Conservation (phyloP, 2,888 invertebrate species). For the Drosophila barbarae region DNA sequence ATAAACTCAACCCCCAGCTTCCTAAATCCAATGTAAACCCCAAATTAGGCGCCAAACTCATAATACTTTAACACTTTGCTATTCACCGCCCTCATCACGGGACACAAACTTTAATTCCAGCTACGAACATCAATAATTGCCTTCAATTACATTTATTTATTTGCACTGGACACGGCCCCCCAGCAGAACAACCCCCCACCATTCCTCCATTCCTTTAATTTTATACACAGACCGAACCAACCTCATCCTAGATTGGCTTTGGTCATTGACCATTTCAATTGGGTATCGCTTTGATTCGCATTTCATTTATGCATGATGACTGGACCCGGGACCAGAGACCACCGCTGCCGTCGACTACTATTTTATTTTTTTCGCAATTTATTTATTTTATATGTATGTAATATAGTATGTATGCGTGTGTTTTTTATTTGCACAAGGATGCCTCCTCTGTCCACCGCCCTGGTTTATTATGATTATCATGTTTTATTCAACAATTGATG, state of each 20-base stretch:
- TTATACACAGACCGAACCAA: conserved; percentile 22
- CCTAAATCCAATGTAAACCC: not conserved
- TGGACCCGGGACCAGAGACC: conserved; percentile 26
- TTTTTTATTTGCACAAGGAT: conserved; percentile 27
- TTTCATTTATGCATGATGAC: conserved; percentile 66
- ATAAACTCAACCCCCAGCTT: not conserved
- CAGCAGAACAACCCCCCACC: not conserved
- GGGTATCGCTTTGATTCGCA: conserved; percentile 73
- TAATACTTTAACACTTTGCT: conserved; percentile 11
- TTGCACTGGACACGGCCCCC: conserved; percentile 54
- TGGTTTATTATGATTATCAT: conserved; percentile 72
- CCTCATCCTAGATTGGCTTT: conserved; percentile 45
- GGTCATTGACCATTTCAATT: conserved; percentile 61
- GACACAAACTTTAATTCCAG: conserved; percentile 57
- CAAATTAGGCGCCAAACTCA: conserved; percentile 6
- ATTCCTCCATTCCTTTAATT: conserved; percentile 4
- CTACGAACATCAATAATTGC: conserved; percentile 70
- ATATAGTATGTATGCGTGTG: conserved; percentile 13
- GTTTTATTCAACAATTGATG: conserved; percentile 76
- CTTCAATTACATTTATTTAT: conserved; percentile 75
- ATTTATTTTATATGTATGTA: conserved; percentile 38
- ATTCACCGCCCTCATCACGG: conserved; percentile 1
- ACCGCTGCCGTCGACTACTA: conserved; percentile 49
- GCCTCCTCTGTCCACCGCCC: not conserved
- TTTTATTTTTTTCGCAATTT: conserved; percentile 60